Evolutionary conservation across 1,140 invertebrate genomes (phyloP).

Genomic region (Eriosoma lanigerum): DNA sequence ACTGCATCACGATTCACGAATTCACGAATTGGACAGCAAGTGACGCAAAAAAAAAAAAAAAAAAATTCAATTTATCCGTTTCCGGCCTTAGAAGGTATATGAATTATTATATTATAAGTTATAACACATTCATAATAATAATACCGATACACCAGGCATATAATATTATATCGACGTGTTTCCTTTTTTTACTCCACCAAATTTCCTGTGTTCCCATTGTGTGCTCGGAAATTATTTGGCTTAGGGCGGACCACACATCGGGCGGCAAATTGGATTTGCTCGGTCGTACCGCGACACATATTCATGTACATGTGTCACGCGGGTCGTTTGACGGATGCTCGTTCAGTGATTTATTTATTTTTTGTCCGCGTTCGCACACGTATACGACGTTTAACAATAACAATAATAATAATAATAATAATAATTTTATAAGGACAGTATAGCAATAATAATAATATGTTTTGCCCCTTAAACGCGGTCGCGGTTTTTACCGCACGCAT

Average conservation of each 20-base stretch:
- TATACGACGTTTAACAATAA: too few relatives aligned
- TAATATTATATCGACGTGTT: conserved; percentile 5
- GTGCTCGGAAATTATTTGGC: background rate
- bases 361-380: background rate
- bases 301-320: conserved; percentile 9
- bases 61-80: conserved; percentile 36
- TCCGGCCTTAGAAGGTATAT: background rate
- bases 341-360: background rate
- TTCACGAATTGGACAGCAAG: background rate
- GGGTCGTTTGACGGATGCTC: conserved; percentile 32
- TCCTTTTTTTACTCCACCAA: background rate
- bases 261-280: conserved; percentile 28
- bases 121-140: background rate
- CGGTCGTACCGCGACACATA: background rate
- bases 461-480: background rate
- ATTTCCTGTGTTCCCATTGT: background rate
- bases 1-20: background rate
- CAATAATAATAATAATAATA: too few relatives aligned
- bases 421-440: too few relatives aligned
- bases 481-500: conserved; percentile 6
- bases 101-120: background rate
- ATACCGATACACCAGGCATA: background rate
- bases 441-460: too few relatives aligned
- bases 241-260: conserved; percentile 15
- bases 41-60: conserved; percentile 12